Evolutionary conservation across 2,797 vertebrate species (phyloP), one percentile per base, ranked within the genome.

Genomic region (Prionace glauca): DNA sequence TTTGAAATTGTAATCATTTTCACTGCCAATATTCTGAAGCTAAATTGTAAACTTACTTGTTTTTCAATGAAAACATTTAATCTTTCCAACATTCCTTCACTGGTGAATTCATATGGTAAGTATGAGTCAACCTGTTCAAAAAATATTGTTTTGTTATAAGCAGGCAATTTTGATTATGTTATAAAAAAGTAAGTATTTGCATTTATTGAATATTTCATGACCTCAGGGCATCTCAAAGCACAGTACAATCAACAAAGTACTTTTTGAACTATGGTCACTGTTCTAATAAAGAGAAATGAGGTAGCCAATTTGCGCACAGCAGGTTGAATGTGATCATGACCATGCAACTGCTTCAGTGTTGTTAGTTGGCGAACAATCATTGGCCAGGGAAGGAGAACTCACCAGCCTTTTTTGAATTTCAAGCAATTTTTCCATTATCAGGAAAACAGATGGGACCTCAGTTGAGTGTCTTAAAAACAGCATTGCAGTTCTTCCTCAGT

Each of bases 61-160:
- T 95, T 95, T 79, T 95, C 95, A 65, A 95, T 91, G 74, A 95
- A 95, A 32, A 60, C 65, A 95, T 95, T 95, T 92, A 95, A 50
- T 67, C 95, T 71, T 77, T 95, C 86, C 86, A 95, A 16, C 95
- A 95, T 95, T 67, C 95, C 95, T 92, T 95, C 95, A 65, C 88
- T 72, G 45, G 95, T 95, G 95, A 95, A 95, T 92, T 95, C 95
- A 69, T 95, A 95, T 67, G 95, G 95, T 26, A 95, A 67, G 36
- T 95, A 95, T 79, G 95, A 91, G 12, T 95, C 91, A 50, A 95
- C 41, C 95, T 95, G 81, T 67, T 91, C 16, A 32, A 74, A 77
- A 74, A 14, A 95, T 71, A 94, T 18, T n/a, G 26, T 32, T 62
- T 65, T 92, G n/a, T 41, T 67, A 71, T 45, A 16, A 91, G 32